Base-by-base conservation (phyloP, 2,888 invertebrate genomes). In the Ochropleura plecta region DNA sequence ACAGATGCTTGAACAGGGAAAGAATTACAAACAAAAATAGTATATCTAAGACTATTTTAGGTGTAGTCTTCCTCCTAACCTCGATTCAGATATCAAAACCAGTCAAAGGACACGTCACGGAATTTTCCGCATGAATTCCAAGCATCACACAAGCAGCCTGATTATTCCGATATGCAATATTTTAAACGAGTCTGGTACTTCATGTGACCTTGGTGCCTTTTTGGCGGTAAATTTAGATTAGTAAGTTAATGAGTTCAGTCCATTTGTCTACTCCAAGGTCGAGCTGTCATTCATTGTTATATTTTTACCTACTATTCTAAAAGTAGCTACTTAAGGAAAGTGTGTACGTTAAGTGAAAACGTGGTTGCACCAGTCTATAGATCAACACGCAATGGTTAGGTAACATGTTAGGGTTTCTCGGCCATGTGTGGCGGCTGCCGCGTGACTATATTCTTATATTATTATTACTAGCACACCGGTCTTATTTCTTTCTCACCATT, bases 331-430 rank as follows among this genome's bases (percentile, higher is more conserved):
- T 49, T 73, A 9, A 40, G n/a, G 20, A 60, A 83, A 78, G 48
- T 81, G 30, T 20, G 14, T 30, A 73, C 14, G 12, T 40, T 55
- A 67, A 70, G 59, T 51, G 68, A 84, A 75, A 78, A 59, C 48
- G 48, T 20, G 51, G 42, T 59, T 42, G 75, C 46, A 62, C 60
- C 18, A 75, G 53, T 64, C n/a, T 40, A 18, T 77, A 76, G 53
- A 70, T 60, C 53, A 63, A 65, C 72, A 78, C 69, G 71, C 68
- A 69, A 78, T 55, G 20, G 71, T 84, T 81, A 69, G 57, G 78
- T 81, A 81, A 81, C 53, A 67, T 57, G 65, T 74, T 64, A 72
- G 40, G 63, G 68, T 81, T 78, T 78, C 82, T 53, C 55, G 42
- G 60, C 20, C 72, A 70, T 70, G 60, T 71, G 67, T 72, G 65